Percentiles rank a stretch among this genome's conserved stretches.
Evolutionary conservation across 2,113 vertebrate species (phyloP).

Genomic region (Eurystomus gularis): DNA sequence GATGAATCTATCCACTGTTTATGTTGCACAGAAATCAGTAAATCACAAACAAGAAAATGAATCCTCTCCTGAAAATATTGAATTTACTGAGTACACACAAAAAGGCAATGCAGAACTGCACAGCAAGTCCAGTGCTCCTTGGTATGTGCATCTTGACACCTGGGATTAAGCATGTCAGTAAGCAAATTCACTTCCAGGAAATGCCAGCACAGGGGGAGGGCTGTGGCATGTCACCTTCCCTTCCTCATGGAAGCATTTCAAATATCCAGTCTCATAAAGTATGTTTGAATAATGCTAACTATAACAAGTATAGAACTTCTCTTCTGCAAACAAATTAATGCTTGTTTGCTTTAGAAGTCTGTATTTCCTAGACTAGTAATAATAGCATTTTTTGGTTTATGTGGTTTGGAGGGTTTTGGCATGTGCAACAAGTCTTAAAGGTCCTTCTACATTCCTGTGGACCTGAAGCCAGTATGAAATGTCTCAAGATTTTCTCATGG

Average conservation of each 20-base stretch:
- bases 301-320: fast-evolving
- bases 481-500: not conserved
- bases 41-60: not conserved
- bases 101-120: not conserved
- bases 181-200: not conserved
- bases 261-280: not conserved
- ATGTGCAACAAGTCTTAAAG: not conserved
- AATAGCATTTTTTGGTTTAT: not conserved
- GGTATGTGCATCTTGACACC: not conserved
- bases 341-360: not conserved
- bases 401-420: not conserved
- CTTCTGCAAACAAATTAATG: not conserved
- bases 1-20: not conserved
- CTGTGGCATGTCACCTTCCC: not conserved
- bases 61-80: not conserved
- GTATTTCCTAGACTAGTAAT: not conserved
- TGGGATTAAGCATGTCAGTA: not conserved
- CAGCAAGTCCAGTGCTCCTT: not conserved
- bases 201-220: fast-evolving
- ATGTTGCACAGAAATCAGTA: not conserved
- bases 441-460: not conserved
- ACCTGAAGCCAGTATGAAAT: not conserved
- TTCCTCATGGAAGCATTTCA: not conserved
- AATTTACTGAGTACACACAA: not conserved
- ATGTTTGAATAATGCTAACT: not conserved